A percentile compares a stretch with the other conserved stretches of the same genome.
Conservation (phyloP, 2,113 vertebrate species). For the Asarcornis scutulata region DNA sequence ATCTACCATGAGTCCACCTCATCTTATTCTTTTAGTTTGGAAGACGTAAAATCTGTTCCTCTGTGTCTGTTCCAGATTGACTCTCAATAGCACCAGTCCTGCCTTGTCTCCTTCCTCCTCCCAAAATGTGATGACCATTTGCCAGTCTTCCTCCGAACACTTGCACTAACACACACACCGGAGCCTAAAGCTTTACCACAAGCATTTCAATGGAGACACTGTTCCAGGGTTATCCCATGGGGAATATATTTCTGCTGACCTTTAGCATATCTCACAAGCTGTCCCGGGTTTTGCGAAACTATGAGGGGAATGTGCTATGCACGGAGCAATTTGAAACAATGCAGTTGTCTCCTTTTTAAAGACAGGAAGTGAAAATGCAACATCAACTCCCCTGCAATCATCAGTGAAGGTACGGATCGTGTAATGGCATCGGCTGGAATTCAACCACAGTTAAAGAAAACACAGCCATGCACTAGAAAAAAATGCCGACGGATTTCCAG, state of each 20-base stretch:
- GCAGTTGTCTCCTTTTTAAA: not conserved
- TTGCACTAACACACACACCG: not conserved
- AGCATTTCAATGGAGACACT: not conserved
- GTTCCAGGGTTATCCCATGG: not conserved
- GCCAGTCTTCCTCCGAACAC: not conserved
- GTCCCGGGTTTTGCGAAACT: not conserved
- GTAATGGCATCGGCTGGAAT: not conserved
- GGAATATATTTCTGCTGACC: slow-evolving; percentile 5
- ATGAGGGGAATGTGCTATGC: slow-evolving; percentile 12
- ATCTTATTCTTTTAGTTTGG: not conserved
- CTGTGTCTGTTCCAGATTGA: not conserved
- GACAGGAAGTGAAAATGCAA: slow-evolving; percentile 3
- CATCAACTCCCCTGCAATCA: not conserved
- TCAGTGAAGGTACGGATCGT: not conserved
- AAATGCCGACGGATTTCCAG: not conserved
- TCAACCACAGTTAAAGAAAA: slow-evolving; percentile 11
- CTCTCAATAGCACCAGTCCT: not conserved
- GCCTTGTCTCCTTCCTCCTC: not conserved
- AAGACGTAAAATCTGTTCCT: not conserved
- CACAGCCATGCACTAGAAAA: not conserved
- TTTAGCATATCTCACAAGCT: slow-evolving; percentile 9
- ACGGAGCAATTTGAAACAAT: slow-evolving; percentile 11
- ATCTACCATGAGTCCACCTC: not conserved
- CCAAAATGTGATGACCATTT: not conserved
- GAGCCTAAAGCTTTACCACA: not conserved